Evolutionary conservation across 1,140 invertebrate species (phyloP).

Genomic region (Pantala flavescens): DNA sequence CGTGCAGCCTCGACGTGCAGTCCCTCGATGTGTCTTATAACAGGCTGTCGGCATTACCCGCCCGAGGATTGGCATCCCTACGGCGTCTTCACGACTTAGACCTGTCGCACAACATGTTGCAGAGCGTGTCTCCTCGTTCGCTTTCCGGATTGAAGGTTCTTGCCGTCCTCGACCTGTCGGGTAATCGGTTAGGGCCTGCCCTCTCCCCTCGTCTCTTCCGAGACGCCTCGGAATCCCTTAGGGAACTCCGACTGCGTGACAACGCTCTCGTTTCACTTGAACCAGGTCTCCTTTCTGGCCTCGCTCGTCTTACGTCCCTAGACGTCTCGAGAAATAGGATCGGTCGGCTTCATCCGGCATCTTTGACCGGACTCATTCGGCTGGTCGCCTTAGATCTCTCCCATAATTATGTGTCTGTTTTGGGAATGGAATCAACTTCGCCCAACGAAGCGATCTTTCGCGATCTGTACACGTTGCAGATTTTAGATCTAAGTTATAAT

Average conservation of each 20-base stretch:
- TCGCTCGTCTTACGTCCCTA: conserved; percentile 72
- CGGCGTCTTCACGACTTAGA: conserved; percentile 62
- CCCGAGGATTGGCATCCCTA: conserved; percentile 65
- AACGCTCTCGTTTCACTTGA: conserved; percentile 75
- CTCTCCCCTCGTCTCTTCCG: conserved; percentile 73
- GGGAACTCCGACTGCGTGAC: conserved; percentile 77
- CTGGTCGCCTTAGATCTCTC: conserved; percentile 76
- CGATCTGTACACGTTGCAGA: conserved; percentile 70
- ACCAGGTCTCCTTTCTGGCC: conserved; percentile 66
- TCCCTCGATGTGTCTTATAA: conserved; percentile 74
- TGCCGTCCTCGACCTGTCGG: conserved; percentile 71
- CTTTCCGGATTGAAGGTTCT: conserved; percentile 64
- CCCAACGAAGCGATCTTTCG: conserved; percentile 42
- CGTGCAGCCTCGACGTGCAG: conserved; percentile 68
- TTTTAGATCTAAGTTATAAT: conserved; percentile 70
- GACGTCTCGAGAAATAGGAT: conserved; percentile 81
- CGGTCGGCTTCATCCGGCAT: conserved; percentile 69
- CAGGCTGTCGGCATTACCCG: conserved; percentile 67
- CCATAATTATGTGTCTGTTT: conserved; percentile 66
- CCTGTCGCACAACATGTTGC: conserved; percentile 74
- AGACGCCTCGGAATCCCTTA: conserved; percentile 63
- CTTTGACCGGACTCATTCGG: conserved; percentile 71
- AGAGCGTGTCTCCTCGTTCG: conserved; percentile 70
- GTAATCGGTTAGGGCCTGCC: conserved; percentile 70
- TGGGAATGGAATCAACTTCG: conserved; percentile 39